A percentile compares a stretch with the other conserved stretches of the same genome.
phyloP scores from a whole-genome alignment of 2,888 invertebrate genomes.

The Rhagophthalmus giganteus region DNA sequence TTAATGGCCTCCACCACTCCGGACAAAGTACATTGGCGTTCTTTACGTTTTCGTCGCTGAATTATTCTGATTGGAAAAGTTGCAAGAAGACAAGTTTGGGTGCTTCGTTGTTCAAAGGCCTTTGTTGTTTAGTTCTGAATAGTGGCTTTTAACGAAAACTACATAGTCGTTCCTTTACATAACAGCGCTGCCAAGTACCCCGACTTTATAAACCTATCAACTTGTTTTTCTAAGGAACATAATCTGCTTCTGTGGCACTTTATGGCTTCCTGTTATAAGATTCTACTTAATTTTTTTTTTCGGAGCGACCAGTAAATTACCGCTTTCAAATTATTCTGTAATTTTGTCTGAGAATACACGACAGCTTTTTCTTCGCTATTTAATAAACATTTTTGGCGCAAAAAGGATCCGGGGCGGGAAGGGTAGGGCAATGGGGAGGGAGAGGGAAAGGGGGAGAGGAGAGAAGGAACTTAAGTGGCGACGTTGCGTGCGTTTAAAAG shows the following conservation, averaged over 20 bases:
- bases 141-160: slow-evolving; percentile 5
- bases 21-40: neutral
- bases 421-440: too few species aligned
- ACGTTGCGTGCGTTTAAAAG: neutral
- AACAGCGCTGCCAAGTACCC: too few species aligned
- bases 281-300: slow-evolving; percentile 19
- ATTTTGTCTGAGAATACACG: slow-evolving; percentile 13
- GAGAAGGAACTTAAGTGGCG: neutral
- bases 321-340: slow-evolving; percentile 20
- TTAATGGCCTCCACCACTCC: neutral
- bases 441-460: too few species aligned
- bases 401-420: too few species aligned
- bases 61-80: slow-evolving; percentile 15
- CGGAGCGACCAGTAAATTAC: slow-evolving; percentile 12
- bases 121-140: slow-evolving; percentile 3
- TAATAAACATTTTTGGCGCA: slow-evolving; percentile 3
- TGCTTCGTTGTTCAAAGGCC: slow-evolving; percentile 4
- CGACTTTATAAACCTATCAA: slow-evolving; percentile 26
- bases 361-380: slow-evolving; percentile 3
- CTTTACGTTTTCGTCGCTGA: neutral
- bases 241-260: slow-evolving; percentile 25
- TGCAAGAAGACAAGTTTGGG: slow-evolving; percentile 11
- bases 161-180: slow-evolving; percentile 2
- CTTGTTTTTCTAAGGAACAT: slow-evolving; percentile 24
- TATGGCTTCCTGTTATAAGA: slow-evolving; percentile 28